Base-by-base conservation (phyloP, 2,797 vertebrate species). In the Sciurus vulgaris region DNA sequence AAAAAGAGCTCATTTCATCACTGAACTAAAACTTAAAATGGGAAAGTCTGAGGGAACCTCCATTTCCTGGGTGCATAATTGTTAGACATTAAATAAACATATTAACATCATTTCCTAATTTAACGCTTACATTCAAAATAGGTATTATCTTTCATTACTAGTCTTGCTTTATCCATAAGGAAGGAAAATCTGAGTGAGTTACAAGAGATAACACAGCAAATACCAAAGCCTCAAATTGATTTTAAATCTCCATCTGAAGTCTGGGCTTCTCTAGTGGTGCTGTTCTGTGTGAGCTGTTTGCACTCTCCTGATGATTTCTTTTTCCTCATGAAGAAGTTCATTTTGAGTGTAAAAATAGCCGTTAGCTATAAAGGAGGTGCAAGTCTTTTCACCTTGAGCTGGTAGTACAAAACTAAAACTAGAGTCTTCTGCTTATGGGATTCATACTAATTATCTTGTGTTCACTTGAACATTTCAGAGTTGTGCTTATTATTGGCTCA, bases 21-120 rank as follows among this genome's bases (percentile, higher is more conserved):
- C 18, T 22, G 12, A 20, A 51, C 11, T 69, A 81, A 41, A 12
- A 82, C 24, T 82, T 28, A 47, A 65, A 76, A 69, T 1, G 7
- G 18, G 1, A 35, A 5, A 56, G 20, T 1, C 3, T n/a, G 3
- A 24, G 0, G 4, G 30, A 73, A 20, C 30, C 3, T n/a, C 5
- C 1, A 38, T 51, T 41, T 92, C 20, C 30, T 78, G 7, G 5
- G 28, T 3, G 15, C 20, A 56, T 5, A 17, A 49, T 26, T 12
- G 9, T 38, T 18, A 89, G 44, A 56, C 24, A 47, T 70, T 38
- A 13, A 38, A 0, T 72, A 51, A 56, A 10, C 18, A 35, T 4
- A 9, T 89, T 47, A 79, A 38, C 4, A 28, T 54, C 2, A 28
- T 63, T 91, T 79, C 9, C 51, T 14, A 54, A 74, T 15, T 38